A percentile compares a stretch with the other conserved stretches of the same genome.
Conservation (phyloP, 1,140 invertebrate species). For the Tigriopus japonicus region DNA sequence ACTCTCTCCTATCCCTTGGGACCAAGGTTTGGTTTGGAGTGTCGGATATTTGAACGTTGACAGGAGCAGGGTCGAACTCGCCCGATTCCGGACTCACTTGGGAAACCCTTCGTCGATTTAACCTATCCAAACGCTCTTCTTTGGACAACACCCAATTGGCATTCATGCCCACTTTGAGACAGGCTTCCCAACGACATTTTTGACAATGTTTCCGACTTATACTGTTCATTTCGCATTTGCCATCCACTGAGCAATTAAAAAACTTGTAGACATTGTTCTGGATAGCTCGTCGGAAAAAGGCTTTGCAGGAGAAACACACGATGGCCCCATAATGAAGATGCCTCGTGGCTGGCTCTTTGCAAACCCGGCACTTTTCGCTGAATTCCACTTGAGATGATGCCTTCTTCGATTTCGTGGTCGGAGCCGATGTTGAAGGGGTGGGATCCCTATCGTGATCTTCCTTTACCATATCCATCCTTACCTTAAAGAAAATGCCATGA, state of each 20-base stretch:
- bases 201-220: slow-evolving; percentile 23
- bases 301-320: slow-evolving; percentile 24
- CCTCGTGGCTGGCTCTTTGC: slow-evolving; percentile 20
- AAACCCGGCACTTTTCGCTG: slow-evolving; percentile 19
- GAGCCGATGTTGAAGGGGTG: too few relatives aligned
- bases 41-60: too few relatives aligned
- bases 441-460: too few relatives aligned
- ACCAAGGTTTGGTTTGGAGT: too few relatives aligned
- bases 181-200: slow-evolving; percentile 26
- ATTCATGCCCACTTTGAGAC: slow-evolving; percentile 27
- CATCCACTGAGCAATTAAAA: slow-evolving; percentile 24
- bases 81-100: too few relatives aligned
- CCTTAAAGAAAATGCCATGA: too few relatives aligned
- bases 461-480: too few relatives aligned
- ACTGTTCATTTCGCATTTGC: slow-evolving; percentile 21
- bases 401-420: too few relatives aligned
- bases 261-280: slow-evolving; percentile 24
- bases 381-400: not conserved
- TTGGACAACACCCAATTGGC: slow-evolving; percentile 28
- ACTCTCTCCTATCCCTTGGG: too few relatives aligned
- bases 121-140: slow-evolving; percentile 20
- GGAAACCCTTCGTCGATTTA: too few relatives aligned
- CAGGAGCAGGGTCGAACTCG: too few relatives aligned
- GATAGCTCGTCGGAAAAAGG: slow-evolving; percentile 24
- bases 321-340: slow-evolving; percentile 22